These are phyloP conservation scores for Ptilorrhoa leucosticta DNA, from an alignment of 2,113 vertebrate species.

Conservation along the genomic window DNA sequence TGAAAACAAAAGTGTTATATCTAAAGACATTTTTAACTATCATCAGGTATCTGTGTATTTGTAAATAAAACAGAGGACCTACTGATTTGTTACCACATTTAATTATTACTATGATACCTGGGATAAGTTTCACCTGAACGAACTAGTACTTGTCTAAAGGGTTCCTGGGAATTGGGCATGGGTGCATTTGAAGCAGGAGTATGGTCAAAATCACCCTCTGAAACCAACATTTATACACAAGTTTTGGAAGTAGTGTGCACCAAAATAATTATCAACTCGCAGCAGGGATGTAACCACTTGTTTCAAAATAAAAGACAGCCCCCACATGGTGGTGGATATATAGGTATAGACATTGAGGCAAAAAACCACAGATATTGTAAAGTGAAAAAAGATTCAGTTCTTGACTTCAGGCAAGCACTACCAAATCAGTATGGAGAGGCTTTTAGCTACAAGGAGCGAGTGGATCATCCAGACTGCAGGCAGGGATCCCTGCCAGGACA, in stretches of 20 bases:
- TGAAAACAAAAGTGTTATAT: background rate
- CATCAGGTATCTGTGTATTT: background rate
- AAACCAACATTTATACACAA: background rate
- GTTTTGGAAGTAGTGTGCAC: background rate
- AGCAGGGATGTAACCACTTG: background rate
- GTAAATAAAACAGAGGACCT: background rate
- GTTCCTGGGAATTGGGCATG: background rate
- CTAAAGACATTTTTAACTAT: background rate
- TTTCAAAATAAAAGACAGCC: background rate
- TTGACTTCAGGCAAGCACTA: background rate
- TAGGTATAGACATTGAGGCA: background rate
- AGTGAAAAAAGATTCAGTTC: background rate
- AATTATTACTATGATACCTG: background rate
- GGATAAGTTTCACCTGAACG: background rate
- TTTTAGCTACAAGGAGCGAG: background rate
- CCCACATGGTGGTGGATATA: background rate
- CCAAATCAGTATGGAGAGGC: background rate
- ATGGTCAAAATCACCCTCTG: background rate
- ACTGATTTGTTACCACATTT: background rate
- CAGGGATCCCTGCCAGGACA: background rate
- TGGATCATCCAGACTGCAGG: background rate
- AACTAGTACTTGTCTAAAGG: background rate
- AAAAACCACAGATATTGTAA: background rate
- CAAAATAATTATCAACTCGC: background rate
- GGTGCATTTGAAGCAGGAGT: background rate